These are phyloP conservation scores for Geodia barretti DNA, from an alignment of 37 sponge, comb jelly and placozoan species.

Conservation along the genomic window DNA sequence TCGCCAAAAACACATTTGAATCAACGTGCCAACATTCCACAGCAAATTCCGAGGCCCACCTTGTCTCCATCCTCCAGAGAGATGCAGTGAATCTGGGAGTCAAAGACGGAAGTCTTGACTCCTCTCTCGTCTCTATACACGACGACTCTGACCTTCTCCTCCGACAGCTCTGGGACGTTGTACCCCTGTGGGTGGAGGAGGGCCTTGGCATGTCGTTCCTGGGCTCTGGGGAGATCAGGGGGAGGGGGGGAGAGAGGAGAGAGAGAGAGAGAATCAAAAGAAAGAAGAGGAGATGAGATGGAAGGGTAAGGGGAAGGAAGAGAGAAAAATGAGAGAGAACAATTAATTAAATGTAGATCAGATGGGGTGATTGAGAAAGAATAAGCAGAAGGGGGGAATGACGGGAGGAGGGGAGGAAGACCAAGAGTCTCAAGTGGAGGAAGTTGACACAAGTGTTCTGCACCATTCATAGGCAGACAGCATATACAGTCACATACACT, in stretches of 20 bases:
- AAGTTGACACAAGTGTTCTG: too few relatives aligned
- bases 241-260: not conserved
- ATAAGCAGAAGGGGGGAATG: too few relatives aligned
- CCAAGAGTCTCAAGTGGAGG: too few relatives aligned
- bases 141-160: constrained; percentile 38
- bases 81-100: constrained; percentile 39
- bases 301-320: too few relatives aligned
- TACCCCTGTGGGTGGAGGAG: constrained; percentile 23
- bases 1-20: not conserved
- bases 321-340: too few relatives aligned
- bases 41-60: not conserved
- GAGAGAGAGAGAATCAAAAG: too few relatives aligned
- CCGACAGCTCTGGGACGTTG: not conserved
- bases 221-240: constrained; percentile 18
- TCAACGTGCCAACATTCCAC: not conserved
- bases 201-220: constrained; percentile 29
- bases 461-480: too few relatives aligned
- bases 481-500: too few relatives aligned
- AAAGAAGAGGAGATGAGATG: too few relatives aligned
- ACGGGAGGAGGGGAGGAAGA: too few relatives aligned
- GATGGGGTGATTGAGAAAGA: too few relatives aligned
- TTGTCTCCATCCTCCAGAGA: constrained; percentile 27
- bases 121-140: constrained; percentile 54
- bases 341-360: too few relatives aligned
- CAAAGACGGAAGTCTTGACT: constrained; percentile 55